Evolutionary conservation across 2,888 invertebrate species (phyloP).

Genomic region (Clunio marinus): DNA sequence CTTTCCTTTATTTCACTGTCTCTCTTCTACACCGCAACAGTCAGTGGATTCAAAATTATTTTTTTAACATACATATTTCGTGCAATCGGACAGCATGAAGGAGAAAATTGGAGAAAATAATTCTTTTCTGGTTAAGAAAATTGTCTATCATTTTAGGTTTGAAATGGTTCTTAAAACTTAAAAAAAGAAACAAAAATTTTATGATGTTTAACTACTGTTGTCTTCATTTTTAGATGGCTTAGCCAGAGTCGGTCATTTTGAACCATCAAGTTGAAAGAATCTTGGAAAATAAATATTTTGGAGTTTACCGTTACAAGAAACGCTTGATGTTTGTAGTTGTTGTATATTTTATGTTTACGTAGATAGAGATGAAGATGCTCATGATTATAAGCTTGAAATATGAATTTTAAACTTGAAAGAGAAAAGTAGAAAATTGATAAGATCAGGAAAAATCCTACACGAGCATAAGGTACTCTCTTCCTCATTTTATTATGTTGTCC

Average conservation of each 20-base stretch:
- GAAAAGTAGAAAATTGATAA: conserved; percentile 2
- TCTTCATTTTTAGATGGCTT: conserved; percentile 22
- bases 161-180: conserved; percentile 12
- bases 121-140: background rate
- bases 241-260: background rate
- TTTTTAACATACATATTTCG: background rate
- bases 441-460: background rate
- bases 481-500: conserved; percentile 2
- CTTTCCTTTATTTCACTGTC: too few relatives aligned
- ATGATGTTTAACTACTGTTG: background rate
- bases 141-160: conserved; percentile 21
- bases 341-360: too few relatives aligned
- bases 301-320: background rate
- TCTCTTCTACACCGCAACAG: too few relatives aligned
- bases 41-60: background rate
- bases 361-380: too few relatives aligned
- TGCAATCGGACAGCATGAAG: conserved; percentile 5
- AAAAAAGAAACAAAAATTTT: too few relatives aligned
- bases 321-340: background rate
- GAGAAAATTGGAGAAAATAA: background rate
- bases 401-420: background rate
- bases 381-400: too few relatives aligned
- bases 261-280: background rate
- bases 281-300: conserved; percentile 15
- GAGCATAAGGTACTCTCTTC: background rate